Evolutionary conservation across 2,113 vertebrate species (phyloP).

Genomic region (Rutilus rutilus): DNA sequence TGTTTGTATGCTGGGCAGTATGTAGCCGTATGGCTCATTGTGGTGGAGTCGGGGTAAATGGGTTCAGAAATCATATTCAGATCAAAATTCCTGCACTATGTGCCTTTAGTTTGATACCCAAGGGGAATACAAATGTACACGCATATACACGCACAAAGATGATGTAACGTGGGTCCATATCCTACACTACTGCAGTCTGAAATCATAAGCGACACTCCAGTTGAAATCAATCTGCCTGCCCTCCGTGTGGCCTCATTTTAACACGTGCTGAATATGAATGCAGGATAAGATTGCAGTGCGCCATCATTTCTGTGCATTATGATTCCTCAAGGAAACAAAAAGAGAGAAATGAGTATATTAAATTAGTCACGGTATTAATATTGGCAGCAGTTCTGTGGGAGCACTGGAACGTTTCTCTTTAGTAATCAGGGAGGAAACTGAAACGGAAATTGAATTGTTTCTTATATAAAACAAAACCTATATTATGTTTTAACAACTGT

Average conservation of each 20-base stretch:
- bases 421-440: not conserved
- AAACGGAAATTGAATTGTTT: not conserved
- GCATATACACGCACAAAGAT: not conserved
- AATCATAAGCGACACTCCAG: slow-evolving; percentile 16
- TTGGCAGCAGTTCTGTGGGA: slow-evolving; percentile 36
- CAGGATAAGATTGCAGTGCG: not conserved
- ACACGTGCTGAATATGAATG: not conserved
- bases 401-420: not conserved
- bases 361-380: slow-evolving; percentile 39
- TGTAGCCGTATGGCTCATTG: not conserved
- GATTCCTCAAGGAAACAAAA: slow-evolving; percentile 16
- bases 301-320: slow-evolving; percentile 31
- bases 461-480: not conserved
- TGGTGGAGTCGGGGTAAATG: not conserved
- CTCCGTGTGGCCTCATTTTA: not conserved
- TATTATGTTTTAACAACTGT: not conserved
- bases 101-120: not conserved
- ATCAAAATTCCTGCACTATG: not conserved
- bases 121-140: not conserved
- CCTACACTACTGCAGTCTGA: slow-evolving; percentile 3
- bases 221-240: slow-evolving; percentile 32
- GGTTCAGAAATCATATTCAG: slow-evolving; percentile 8
- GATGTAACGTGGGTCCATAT: not conserved
- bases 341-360: slow-evolving; percentile 41
- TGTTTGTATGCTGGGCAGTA: not conserved